Evolutionary conservation across 2,888 invertebrate genomes (phyloP).

Genomic region (Lycaena phlaeas): DNA sequence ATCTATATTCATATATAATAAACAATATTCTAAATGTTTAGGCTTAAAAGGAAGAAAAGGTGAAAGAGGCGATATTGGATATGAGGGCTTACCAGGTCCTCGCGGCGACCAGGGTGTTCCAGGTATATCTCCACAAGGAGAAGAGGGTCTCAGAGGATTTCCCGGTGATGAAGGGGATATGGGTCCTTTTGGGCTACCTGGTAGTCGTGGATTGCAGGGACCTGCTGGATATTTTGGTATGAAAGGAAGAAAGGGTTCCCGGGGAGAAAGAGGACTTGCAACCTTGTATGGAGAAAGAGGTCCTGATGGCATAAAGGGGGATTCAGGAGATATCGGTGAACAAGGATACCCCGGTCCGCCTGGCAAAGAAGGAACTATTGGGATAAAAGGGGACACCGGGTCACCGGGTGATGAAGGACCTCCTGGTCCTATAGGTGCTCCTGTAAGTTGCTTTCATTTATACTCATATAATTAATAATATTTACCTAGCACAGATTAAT

Average conservation of each 20-base stretch:
- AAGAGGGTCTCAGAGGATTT: conserved; percentile 77
- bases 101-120: conserved; percentile 45
- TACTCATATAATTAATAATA: too few species aligned
- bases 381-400: conserved; percentile 54
- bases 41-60: conserved; percentile 40
- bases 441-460: conserved; percentile 42
- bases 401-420: conserved; percentile 72
- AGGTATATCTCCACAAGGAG: conserved; percentile 47
- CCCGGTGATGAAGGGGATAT: conserved; percentile 76
- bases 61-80: conserved; percentile 42
- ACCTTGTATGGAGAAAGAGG: conserved; percentile 53
- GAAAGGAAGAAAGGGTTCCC: conserved; percentile 67
- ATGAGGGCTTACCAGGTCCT: conserved; percentile 41
- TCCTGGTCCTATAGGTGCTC: conserved; percentile 69
- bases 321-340: conserved; percentile 70
- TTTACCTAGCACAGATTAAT: too few species aligned
- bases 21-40: conserved; percentile 13
- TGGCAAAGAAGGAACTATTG: conserved; percentile 63
- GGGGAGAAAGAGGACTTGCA: conserved; percentile 64
- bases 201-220: conserved; percentile 64
- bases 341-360: conserved; percentile 72
- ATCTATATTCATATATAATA: too few species aligned
- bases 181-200: conserved; percentile 76
- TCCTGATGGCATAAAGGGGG: conserved; percentile 44
- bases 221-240: conserved; percentile 76